Conservation (phyloP, 1,140 invertebrate genomes). For the Chrysopa pallens region DNA sequence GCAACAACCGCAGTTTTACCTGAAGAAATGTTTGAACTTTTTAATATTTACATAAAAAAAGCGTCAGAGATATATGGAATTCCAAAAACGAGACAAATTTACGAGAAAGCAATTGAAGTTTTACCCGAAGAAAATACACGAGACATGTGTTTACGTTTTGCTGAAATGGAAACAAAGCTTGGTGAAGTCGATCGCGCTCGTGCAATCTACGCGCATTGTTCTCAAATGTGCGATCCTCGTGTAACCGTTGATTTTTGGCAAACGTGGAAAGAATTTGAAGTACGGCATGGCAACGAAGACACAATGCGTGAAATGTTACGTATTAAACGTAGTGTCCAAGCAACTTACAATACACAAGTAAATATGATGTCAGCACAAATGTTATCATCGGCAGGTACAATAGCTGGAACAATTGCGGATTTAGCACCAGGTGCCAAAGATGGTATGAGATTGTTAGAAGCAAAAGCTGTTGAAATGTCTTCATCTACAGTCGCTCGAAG, state of each 20-base stretch:
- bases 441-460: conserved; percentile 77
- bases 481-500: conserved; percentile 28
- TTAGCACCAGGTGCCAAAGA: conserved; percentile 52
- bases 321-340: conserved; percentile 93
- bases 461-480: conserved; percentile 50
- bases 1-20: conserved; percentile 79
- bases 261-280: conserved; percentile 99
- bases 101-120: conserved; percentile 94
- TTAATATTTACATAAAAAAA: conserved; percentile 97
- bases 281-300: conserved; percentile 98
- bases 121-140: conserved; percentile 79
- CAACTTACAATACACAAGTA: conserved; percentile 89
- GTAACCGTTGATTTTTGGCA: conserved; percentile 92
- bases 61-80: conserved; percentile 95
- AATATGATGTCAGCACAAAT: conserved; percentile 98
- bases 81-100: conserved; percentile 90
- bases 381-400: conserved; percentile 51
- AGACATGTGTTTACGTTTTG: conserved; percentile 92
- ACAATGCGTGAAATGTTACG: conserved; percentile 98
- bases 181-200: conserved; percentile 95
- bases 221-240: conserved; percentile 97
- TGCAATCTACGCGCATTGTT: conserved; percentile 94
- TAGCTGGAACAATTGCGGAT: conserved; percentile 42
- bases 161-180: conserved; percentile 94
- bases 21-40: conserved; percentile 94